Percentiles rank a stretch among this genome's conserved stretches.
phyloP scores from a whole-genome alignment of 2,888 invertebrate genomes.

The Drosophila melanosoma region DNA sequence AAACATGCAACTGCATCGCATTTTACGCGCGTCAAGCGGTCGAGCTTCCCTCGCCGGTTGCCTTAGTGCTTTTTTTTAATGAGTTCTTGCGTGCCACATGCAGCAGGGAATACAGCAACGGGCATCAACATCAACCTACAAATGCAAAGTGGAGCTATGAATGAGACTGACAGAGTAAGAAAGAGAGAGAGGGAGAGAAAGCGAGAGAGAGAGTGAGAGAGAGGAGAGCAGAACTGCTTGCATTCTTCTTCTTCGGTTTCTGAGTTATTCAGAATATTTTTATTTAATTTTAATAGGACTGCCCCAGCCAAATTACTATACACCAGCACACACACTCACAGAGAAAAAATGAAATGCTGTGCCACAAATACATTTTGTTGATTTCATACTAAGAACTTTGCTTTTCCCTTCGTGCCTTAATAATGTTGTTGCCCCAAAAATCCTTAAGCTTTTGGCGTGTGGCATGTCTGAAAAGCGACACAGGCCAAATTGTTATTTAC shows the following conservation, averaged over 20 bases:
- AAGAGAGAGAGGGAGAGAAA: neutral
- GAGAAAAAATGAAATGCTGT: neutral
- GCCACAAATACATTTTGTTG: constrained; percentile 43
- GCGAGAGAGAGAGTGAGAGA: neutral
- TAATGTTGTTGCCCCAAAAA: constrained; percentile 65
- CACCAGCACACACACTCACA: neutral
- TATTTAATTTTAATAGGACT: constrained; percentile 61
- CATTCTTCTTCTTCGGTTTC: constrained; percentile 29
- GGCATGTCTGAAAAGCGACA: constrained; percentile 41
- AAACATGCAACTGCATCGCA: constrained; percentile 37
- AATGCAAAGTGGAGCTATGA: constrained; percentile 54
- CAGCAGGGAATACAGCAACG: constrained; percentile 43
- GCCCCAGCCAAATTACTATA: constrained; percentile 26
- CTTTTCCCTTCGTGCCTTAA: constrained; percentile 54
- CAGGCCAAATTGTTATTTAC: constrained; percentile 6
- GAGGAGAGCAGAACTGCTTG: neutral
- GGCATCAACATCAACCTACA: constrained; percentile 15
- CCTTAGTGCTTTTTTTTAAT: constrained; percentile 62
- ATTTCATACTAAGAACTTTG: constrained; percentile 44
- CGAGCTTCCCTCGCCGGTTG: constrained; percentile 36
- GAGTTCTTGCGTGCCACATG: constrained; percentile 77
- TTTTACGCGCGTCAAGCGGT: constrained; percentile 44
- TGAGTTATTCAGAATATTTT: constrained; percentile 56
- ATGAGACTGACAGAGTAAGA: neutral
- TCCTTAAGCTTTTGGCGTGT: constrained; percentile 51